A percentile compares a stretch with the other conserved stretches of the same genome.
Evolutionary conservation across 2,888 invertebrate species (phyloP).

Genomic region (Leptinotarsa rubiginosa): DNA sequence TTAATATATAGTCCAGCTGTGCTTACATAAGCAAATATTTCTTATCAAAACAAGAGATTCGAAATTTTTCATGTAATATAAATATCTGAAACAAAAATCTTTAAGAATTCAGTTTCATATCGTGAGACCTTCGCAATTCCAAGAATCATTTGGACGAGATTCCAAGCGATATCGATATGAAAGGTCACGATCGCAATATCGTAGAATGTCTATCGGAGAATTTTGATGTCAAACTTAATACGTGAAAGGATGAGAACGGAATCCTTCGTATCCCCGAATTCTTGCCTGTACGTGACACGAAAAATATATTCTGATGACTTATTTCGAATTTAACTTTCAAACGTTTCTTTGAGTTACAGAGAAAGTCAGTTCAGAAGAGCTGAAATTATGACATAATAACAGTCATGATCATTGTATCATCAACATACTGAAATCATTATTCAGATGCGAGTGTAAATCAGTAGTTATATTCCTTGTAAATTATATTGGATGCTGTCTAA

Average conservation of each 20-base stretch:
- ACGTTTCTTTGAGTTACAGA: too few relatives aligned
- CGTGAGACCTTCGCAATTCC: constrained; percentile 16
- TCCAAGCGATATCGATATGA: constrained; percentile 32
- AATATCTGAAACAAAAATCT: background rate
- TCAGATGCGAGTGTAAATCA: too few relatives aligned
- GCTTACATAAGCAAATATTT: background rate
- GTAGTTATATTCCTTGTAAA: too few relatives aligned
- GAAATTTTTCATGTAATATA: background rate
- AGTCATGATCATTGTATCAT: too few relatives aligned
- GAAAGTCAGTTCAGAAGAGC: too few relatives aligned
- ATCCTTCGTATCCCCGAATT: constrained; percentile 11
- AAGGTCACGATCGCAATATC: constrained; percentile 63
- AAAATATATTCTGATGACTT: background rate
- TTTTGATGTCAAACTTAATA: constrained; percentile 63
- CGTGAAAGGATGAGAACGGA: constrained; percentile 58
- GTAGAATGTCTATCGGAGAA: constrained; percentile 63
- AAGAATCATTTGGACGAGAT: constrained; percentile 29
- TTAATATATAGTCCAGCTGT: too few relatives aligned
- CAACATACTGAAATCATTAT: too few relatives aligned
- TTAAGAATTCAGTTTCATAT: background rate
- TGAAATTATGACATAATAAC: too few relatives aligned
- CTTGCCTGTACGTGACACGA: background rate
- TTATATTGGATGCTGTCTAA: too few relatives aligned
- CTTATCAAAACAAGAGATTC: background rate
- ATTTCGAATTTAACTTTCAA: background rate